phyloP scores from a whole-genome alignment of 2,797 vertebrate species.

The Tenualosa thibaudeaui region DNA sequence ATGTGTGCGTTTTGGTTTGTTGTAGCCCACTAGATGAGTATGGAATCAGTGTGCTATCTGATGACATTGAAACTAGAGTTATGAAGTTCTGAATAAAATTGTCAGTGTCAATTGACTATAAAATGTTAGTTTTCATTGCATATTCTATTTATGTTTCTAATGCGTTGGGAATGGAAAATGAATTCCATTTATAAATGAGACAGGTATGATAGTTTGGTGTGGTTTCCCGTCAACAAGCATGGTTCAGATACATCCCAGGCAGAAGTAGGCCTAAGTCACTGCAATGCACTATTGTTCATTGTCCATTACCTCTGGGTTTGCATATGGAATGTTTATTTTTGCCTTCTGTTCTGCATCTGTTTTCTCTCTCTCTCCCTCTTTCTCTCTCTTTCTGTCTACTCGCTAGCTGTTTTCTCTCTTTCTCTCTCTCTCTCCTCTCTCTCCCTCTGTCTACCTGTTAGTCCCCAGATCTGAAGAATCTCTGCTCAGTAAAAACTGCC shows the following conservation, averaged over 20 bases:
- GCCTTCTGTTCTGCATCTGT: constrained; percentile 21
- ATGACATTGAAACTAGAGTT: background rate
- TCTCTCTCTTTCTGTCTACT: background rate
- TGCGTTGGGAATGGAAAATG: background rate
- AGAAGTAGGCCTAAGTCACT: background rate
- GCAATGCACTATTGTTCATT: constrained; percentile 7
- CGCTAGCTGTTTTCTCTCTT: background rate
- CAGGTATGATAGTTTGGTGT: background rate
- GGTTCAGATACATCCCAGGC: constrained; percentile 23
- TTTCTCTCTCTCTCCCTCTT: background rate
- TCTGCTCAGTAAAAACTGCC: constrained; percentile 10
- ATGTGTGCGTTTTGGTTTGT: background rate
- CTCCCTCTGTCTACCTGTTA: background rate
- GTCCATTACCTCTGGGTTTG: constrained; percentile 24
- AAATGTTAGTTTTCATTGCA: background rate
- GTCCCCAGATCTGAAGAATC: background rate
- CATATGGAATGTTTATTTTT: constrained; percentile 25
- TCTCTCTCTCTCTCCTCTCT: constrained; percentile 36
- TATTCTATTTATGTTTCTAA: background rate
- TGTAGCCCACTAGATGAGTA: too few relatives aligned
- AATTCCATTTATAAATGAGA: background rate
- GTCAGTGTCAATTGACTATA: background rate
- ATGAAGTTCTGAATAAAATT: background rate
- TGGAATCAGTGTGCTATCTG: too few relatives aligned
- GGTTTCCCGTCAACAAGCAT: background rate